Evolutionary conservation across 2,797 vertebrate species (phyloP), one percentile per base, ranked within the genome.

Genomic region (Anas bahamensis): DNA sequence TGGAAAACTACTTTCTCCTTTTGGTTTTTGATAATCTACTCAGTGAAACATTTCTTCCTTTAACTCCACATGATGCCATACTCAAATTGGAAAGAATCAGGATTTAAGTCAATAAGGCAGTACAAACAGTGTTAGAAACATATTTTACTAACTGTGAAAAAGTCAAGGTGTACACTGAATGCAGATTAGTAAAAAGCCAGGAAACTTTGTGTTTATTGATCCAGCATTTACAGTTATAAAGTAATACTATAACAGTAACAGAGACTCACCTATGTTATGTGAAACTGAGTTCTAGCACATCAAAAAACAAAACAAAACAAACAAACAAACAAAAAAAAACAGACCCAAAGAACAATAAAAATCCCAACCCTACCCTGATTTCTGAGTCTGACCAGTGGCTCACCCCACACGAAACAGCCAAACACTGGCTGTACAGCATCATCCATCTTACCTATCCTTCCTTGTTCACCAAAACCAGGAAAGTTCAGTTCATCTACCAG

Each of bases 1-100:
- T 75, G 28, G 70, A 92, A 93, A 96, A 93, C 73, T 31, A 42
- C 66, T 83, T 94, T 87, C 35, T 91, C 65, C 55, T 82, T 80
- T 89, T 75, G 55, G 35, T 37, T 83, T 91, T 72, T 74, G 46
- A 87, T 89, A 59, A 90, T 63, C 55, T 90, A n/a, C 52, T 89
- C 75, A 85, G 55, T 61, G 65, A 83, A 90, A 88, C 72, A 66
- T 89, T 89, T 85, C 57, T 82, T 83, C 50, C 52, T 90, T 79
- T 91, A 83, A 75, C 65, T 71, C 39, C 86, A n/a, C 65, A 69
- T 26, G 26, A 18, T 61, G 29, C 41, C 6, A 11, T 39, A 41
- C 46, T 55, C 21, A 1, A 71, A 55, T 52, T 79, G 69, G 53
- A 72, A 84, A 86, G 75, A 89, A 89, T n/a, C 2, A 11, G 56